Percentiles rank a stretch among this genome's conserved stretches.
These are phyloP conservation scores for Gymnorhina tibicen DNA, from an alignment of 2,113 vertebrate species.

Conservation along the genomic window DNA sequence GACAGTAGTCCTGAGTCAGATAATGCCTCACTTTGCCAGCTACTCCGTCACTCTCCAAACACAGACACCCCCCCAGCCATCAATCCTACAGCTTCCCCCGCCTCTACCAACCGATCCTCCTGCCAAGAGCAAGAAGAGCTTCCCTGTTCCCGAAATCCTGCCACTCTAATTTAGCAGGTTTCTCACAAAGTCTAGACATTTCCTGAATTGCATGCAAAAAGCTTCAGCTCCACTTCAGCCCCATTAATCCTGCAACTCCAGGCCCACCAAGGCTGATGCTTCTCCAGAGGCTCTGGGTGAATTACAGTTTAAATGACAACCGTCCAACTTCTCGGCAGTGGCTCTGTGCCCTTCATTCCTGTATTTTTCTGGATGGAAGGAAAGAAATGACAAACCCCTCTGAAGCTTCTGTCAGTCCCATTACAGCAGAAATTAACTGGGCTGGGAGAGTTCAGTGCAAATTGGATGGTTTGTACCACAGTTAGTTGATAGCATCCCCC, in stretches of 20 bases:
- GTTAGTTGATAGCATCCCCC: background rate
- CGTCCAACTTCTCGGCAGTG: background rate
- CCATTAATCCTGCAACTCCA: conserved; percentile 39
- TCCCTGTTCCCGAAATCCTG: background rate
- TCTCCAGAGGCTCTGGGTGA: background rate
- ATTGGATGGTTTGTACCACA: background rate
- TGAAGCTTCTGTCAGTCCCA: background rate
- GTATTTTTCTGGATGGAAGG: background rate
- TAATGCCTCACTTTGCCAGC: background rate
- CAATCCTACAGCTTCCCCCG: background rate
- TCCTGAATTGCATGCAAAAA: conserved; percentile 56
- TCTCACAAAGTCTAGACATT: conserved; percentile 61
- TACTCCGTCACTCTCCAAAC: background rate
- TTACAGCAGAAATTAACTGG: background rate
- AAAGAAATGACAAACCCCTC: background rate
- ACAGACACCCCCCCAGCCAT: background rate
- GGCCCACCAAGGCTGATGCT: background rate
- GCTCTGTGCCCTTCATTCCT: background rate
- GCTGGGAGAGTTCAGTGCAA: background rate
- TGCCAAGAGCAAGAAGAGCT: conserved; percentile 34
- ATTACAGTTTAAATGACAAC: conserved; percentile 46
- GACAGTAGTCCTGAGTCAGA: background rate
- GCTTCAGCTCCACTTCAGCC: background rate
- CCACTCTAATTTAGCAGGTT: conserved; percentile 38
- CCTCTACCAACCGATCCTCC: background rate